phyloP scores from a whole-genome alignment of 1,140 invertebrate genomes.

The Orchestia grillus region DNA sequence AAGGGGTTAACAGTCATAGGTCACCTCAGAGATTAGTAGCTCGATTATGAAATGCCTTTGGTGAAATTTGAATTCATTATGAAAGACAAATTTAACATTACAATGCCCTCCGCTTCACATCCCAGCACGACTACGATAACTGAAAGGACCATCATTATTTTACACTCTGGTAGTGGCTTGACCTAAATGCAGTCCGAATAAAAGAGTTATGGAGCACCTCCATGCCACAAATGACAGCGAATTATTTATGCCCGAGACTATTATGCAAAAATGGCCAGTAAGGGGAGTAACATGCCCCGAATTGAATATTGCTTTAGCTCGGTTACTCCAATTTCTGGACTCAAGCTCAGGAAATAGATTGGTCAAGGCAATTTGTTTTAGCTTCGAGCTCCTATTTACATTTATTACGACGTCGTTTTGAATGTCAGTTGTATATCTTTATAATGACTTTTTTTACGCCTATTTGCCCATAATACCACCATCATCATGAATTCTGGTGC shows the following conservation, averaged over 20 bases:
- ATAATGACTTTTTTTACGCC: too few species aligned
- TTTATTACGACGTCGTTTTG: too few species aligned
- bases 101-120: background rate
- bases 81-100: background rate
- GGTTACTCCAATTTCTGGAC: background rate
- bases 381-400: background rate
- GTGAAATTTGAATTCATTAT: background rate
- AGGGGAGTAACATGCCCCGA: background rate
- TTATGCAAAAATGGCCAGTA: background rate
- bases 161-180: background rate
- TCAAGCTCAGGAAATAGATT: background rate
- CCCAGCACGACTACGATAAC: background rate
- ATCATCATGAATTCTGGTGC: background rate
- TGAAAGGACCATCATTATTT: background rate
- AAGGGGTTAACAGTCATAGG: background rate
- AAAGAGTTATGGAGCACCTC: background rate
- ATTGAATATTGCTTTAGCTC: background rate
- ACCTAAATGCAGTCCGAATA: background rate
- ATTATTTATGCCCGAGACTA: background rate
- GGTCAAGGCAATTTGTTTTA: background rate
- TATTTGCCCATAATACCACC: too few species aligned
- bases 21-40: background rate
- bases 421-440: too few species aligned
- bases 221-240: background rate
- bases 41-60: background rate